Percentiles rank a stretch among this genome's conserved stretches.
phyloP scores from a whole-genome alignment of 92 coral and sea anemone species.

The Paramuricea clavata region DNA sequence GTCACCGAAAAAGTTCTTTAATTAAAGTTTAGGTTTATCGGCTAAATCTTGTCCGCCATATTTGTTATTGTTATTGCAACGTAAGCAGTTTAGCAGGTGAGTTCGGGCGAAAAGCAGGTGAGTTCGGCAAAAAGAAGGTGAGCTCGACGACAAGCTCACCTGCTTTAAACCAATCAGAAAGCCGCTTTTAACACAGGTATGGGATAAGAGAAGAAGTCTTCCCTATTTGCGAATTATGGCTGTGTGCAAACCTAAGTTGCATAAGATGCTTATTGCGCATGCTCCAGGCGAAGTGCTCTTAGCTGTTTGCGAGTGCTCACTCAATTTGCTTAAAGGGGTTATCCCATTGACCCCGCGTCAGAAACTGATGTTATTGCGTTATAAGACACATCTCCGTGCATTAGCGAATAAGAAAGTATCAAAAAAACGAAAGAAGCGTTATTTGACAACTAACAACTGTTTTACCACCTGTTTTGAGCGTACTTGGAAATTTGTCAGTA shows the following conservation, averaged over 20 bases:
- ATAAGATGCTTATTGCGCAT: not conserved
- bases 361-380: conserved; percentile 14
- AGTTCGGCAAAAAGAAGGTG: no score
- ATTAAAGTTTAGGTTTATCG: no score
- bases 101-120: no score
- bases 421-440: conserved; percentile 40
- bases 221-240: not conserved
- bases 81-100: no score
- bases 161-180: no score
- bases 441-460: conserved; percentile 26
- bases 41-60: no score
- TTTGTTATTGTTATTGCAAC: no score
- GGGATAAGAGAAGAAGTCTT: not conserved
- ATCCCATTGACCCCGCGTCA: not conserved
- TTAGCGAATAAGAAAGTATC: conserved; percentile 60
- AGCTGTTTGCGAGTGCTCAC: not conserved
- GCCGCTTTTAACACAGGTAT: no score
- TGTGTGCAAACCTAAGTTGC: not conserved
- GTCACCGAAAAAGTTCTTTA: no score
- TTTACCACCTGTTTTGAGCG: not conserved
- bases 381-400: conserved; percentile 34
- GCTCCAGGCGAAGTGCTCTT: not conserved
- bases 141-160: no score
- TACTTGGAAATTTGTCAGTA: not conserved
- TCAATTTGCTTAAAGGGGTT: not conserved